Conservation (phyloP, 1,140 invertebrate species). For the Magallana angulata region DNA sequence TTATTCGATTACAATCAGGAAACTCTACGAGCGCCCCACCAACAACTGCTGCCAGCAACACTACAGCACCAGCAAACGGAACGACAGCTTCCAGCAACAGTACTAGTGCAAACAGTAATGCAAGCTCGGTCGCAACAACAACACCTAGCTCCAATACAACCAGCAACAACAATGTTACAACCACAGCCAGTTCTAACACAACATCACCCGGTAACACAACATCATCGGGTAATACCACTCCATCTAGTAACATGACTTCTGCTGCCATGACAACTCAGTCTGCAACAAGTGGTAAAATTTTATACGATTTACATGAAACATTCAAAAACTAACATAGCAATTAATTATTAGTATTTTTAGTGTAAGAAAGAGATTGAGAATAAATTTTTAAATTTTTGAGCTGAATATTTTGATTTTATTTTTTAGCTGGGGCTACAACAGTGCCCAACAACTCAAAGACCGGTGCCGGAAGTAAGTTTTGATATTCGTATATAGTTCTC, state of each 20-base stretch:
- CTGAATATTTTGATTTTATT: not conserved
- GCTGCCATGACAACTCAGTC: conserved; percentile 38
- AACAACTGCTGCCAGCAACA: conserved; percentile 46
- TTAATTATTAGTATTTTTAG: not conserved
- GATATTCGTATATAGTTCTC: not conserved
- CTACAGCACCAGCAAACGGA: not conserved
- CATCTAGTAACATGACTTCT: not conserved
- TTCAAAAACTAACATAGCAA: too few relatives aligned
- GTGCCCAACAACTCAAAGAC: not conserved
- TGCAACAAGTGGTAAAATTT: not conserved
- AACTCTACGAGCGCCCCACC: conserved; percentile 2
- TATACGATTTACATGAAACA: not conserved
- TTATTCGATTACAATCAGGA: not conserved
- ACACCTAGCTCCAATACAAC: not conserved
- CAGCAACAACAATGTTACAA: not conserved
- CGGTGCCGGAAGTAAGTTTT: not conserved
- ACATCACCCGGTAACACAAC: conserved; percentile 24
- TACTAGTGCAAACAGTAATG: not conserved
- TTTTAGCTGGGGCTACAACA: not conserved
- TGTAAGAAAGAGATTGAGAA: not conserved
- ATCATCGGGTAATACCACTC: not conserved
- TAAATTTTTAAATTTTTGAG: not conserved
- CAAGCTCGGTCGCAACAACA: not conserved
- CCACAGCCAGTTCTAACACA: not conserved
- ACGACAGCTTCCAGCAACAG: conserved; percentile 16